Base-by-base conservation (phyloP, 2,113 vertebrate species). In the Nansenia antarctica region DNA sequence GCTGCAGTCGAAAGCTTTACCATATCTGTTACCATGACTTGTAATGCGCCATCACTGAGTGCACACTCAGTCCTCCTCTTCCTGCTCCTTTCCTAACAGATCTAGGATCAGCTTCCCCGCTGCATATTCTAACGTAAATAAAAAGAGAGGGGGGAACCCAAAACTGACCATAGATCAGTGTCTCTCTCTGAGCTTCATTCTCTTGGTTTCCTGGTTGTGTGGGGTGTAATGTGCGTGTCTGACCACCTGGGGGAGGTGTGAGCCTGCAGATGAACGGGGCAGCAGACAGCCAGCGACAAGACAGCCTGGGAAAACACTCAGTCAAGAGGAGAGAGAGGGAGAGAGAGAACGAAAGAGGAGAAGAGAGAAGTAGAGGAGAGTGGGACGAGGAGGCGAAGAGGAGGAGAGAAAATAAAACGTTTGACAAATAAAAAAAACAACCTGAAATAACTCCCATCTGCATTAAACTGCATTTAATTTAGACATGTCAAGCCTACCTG, bases 171-270 rank as follows among this genome's bases (percentile, higher is more conserved):
- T 5, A 78, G 31, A 72, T 14, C 24, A 64, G 45, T 31, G 49
- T 58, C 72, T 39, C 47, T 58, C 72, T 39, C 47, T 52, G 67
- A 22, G 20, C 39, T 24, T 32, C n/a, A 26, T 64, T 58, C 12
- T 64, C 65, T 52, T 22, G 8, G 22, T 14, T 55, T 20, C n/a
- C 26, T 29, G 31, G 35, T 22, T 55, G n/a, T 34, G 30, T 34
- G 49, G 71, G 59, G 59, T 87, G 91, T 84, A 90, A 89, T 91
- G 71, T 62, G 35, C 47, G 6, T 39, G 20, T 64, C 49, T 75
- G 34, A 59, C 89, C 91, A 87, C 86, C n/a, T 82, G 89, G 85
- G 69, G 91, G 88, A 90, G 88, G 78, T 88, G 83, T 78, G 79
- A 74, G 75, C 69, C 82, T 81, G 76, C 78, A 80, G 71, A 85